A percentile compares a stretch with the other conserved stretches of the same genome.
These are phyloP conservation scores for Aplochiton taeniatus DNA, from an alignment of 2,797 vertebrate species.

Conservation along the genomic window DNA sequence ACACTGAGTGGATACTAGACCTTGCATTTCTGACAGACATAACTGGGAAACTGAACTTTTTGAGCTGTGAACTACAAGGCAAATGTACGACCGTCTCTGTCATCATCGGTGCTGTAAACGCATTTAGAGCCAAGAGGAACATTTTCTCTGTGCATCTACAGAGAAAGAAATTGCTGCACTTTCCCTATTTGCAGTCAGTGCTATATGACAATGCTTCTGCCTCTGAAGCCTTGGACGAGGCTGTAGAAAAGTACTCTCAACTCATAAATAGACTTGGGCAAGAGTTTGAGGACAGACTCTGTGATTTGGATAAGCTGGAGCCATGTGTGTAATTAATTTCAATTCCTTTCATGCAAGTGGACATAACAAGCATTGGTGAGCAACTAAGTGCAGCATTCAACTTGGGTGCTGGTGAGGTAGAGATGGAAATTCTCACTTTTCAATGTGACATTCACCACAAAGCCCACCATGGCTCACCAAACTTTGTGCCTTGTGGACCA, in stretches of 20 bases:
- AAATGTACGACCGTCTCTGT: slow-evolving; percentile 27
- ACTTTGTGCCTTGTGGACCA: slow-evolving; percentile 31
- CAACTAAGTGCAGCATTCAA: slow-evolving; percentile 16
- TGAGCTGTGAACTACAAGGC: slow-evolving; percentile 35
- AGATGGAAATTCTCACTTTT: slow-evolving; percentile 31
- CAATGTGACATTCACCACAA: slow-evolving; percentile 40
- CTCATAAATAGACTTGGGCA: slow-evolving; percentile 29
- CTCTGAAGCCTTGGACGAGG: slow-evolving; percentile 25
- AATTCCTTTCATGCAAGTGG: slow-evolving; percentile 22
- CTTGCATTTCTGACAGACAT: slow-evolving; percentile 35
- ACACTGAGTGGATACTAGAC: slow-evolving; percentile 26
- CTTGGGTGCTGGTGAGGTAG: slow-evolving; percentile 30
- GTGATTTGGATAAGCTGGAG: slow-evolving; percentile 24
- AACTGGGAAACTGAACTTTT: slow-evolving; percentile 30
- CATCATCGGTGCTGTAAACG: slow-evolving; percentile 33
- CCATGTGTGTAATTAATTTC: slow-evolving; percentile 36
- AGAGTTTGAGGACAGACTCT: slow-evolving; percentile 24
- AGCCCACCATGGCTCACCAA: slow-evolving; percentile 27
- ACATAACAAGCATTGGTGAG: slow-evolving; percentile 17
- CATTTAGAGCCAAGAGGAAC: slow-evolving; percentile 27
- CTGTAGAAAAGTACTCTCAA: slow-evolving; percentile 34
- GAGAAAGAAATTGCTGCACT: slow-evolving; percentile 27
- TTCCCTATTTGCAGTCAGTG: slow-evolving; percentile 25
- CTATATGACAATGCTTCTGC: slow-evolving; percentile 37
- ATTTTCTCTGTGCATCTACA: slow-evolving; percentile 29